Evolutionary conservation across 2,888 invertebrate genomes (phyloP).

Genomic region (Lasius platythorax): DNA sequence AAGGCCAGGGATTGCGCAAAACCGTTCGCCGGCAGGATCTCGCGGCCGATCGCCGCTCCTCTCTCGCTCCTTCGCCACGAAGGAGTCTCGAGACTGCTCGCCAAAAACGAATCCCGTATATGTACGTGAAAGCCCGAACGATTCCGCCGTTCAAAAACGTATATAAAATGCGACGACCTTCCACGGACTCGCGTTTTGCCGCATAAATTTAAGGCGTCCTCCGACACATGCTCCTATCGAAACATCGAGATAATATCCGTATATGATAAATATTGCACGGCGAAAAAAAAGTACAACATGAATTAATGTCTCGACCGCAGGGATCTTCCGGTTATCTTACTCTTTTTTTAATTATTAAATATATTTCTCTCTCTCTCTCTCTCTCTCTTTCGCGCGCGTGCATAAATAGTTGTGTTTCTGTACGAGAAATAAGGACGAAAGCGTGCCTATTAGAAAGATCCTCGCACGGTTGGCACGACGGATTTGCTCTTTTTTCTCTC

Average conservation of each 20-base stretch:
- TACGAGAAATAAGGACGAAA: slow-evolving; percentile 24
- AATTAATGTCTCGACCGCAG: slow-evolving; percentile 38
- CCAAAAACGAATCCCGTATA: slow-evolving; percentile 72
- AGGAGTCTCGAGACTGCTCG: slow-evolving; percentile 58
- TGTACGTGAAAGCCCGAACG: slow-evolving; percentile 56
- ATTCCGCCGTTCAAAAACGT: slow-evolving; percentile 59
- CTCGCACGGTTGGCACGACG: not conserved
- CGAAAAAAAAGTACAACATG: slow-evolving; percentile 19
- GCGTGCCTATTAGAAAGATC: slow-evolving; percentile 3
- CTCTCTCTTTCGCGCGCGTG: not conserved
- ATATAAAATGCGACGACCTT: slow-evolving; percentile 62
- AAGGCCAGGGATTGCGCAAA: slow-evolving; percentile 64
- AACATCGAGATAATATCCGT: slow-evolving; percentile 24
- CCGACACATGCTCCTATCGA: slow-evolving; percentile 25
- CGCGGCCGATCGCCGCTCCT: slow-evolving; percentile 41
- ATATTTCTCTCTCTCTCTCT: not conserved
- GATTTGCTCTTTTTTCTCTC: not conserved
- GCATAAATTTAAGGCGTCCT: slow-evolving; percentile 68
- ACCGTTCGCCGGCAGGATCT: slow-evolving; percentile 64
- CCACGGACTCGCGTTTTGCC: slow-evolving; percentile 64
- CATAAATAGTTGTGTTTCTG: not conserved
- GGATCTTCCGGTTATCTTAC: not conserved
- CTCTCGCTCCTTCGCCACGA: slow-evolving; percentile 48
- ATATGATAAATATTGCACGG: slow-evolving; percentile 30
- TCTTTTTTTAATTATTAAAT: slow-evolving; percentile 42